Conservation (phyloP, 2,888 invertebrate species). For the Nemurella pictetii region DNA sequence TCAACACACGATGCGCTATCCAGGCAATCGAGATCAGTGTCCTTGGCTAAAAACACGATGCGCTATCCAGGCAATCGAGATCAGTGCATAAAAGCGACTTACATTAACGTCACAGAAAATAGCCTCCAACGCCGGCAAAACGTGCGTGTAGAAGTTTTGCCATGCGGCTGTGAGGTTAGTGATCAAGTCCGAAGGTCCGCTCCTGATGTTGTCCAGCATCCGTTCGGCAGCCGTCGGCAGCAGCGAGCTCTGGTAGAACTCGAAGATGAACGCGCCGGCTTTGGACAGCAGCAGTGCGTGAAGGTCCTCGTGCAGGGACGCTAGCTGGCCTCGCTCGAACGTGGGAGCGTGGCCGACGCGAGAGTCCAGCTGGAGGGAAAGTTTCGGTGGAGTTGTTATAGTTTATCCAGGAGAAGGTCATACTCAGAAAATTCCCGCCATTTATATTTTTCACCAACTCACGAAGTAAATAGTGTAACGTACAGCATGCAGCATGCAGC, state of each 20-base stretch:
- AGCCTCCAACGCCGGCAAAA: constrained; percentile 38
- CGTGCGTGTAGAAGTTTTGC: constrained; percentile 40
- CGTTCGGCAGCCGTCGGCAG: constrained; percentile 32
- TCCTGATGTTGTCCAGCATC: constrained; percentile 32
- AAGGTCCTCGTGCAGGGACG: constrained; percentile 39
- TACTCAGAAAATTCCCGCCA: too few species aligned
- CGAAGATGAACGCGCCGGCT: constrained; percentile 41
- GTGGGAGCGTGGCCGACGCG: not conserved
- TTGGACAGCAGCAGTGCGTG: constrained; percentile 38
- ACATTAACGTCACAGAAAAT: constrained; percentile 41
- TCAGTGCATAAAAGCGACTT: too few species aligned
- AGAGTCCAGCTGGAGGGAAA: constrained; percentile 7
- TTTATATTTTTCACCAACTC: too few species aligned
- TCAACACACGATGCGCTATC: too few species aligned
- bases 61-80: too few species aligned
- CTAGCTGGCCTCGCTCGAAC: constrained; percentile 35
- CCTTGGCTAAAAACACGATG: too few species aligned
- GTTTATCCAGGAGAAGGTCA: too few species aligned
- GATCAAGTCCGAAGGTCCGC: not conserved
- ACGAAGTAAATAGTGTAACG: too few species aligned
- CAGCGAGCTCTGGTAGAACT: constrained; percentile 40
- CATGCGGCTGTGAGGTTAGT: constrained; percentile 30
- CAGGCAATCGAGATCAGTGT: too few species aligned
- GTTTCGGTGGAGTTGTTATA: too few species aligned
- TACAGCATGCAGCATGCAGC: too few species aligned